Evolutionary conservation across 1,140 invertebrate species (phyloP).

Genomic region (Laodelphax striatellus): DNA sequence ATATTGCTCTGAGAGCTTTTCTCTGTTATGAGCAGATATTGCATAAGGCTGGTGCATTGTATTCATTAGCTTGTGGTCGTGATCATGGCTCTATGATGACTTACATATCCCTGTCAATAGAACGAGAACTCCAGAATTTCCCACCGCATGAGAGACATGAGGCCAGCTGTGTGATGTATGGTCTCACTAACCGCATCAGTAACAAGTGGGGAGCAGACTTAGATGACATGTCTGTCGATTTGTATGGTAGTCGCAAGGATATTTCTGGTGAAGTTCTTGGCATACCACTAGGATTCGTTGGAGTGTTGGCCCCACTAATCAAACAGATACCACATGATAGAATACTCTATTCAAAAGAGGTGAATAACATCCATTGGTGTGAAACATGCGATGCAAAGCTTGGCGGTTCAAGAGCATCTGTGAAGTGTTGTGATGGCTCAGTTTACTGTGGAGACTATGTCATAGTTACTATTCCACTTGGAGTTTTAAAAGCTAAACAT

Average conservation of each 20-base stretch:
- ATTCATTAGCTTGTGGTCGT: not conserved
- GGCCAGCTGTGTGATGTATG: conserved; percentile 4
- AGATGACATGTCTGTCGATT: conserved; percentile 5
- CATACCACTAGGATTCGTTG: conserved; percentile 51
- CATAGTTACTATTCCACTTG: conserved; percentile 68
- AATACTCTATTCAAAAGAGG: conserved; percentile 39
- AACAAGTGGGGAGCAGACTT: conserved; percentile 14
- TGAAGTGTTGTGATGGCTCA: conserved; percentile 37
- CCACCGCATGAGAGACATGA: conserved; percentile 6
- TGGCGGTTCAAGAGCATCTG: conserved; percentile 10
- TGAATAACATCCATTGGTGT: conserved; percentile 47
- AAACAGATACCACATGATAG: conserved; percentile 44
- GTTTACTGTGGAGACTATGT: conserved; percentile 64
- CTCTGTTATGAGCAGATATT: conserved; percentile 50
- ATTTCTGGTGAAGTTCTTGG: conserved; percentile 51
- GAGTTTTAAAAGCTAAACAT: conserved; percentile 66
- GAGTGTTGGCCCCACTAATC: conserved; percentile 47
- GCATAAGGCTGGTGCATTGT: conserved; percentile 38
- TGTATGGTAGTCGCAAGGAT: conserved; percentile 42
- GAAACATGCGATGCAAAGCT: conserved; percentile 31
- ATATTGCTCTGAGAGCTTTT: conserved; percentile 45
- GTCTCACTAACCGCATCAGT: not conserved
- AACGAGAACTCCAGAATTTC: conserved; percentile 1
- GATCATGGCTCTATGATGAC: conserved; percentile 1
- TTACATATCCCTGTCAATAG: not conserved